phyloP scores from a whole-genome alignment of 2,888 invertebrate genomes.

The Andrena chrysosceles region DNA sequence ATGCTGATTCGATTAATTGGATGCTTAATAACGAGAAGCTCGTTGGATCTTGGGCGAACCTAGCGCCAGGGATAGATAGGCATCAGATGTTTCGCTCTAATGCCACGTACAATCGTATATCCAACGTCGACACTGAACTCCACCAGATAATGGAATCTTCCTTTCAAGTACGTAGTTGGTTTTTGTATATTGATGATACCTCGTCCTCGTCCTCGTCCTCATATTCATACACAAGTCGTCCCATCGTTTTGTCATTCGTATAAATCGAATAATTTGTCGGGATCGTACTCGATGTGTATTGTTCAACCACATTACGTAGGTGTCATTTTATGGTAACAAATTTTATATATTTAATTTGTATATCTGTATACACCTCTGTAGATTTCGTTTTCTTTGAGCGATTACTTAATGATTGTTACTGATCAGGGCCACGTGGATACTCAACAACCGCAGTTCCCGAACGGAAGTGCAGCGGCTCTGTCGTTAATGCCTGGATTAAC shows the following conservation, averaged over 20 bases:
- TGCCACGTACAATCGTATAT: slow-evolving; percentile 79
- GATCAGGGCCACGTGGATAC: slow-evolving; percentile 81
- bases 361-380: neutral
- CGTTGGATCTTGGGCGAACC: slow-evolving; percentile 81
- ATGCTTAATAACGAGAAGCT: slow-evolving; percentile 84
- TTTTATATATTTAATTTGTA: no score
- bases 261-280: no score
- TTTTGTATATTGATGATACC: neutral
- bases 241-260: no score
- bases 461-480: slow-evolving; percentile 80
- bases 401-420: neutral
- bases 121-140: slow-evolving; percentile 84
- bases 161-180: slow-evolving; percentile 81
- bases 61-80: slow-evolving; percentile 81
- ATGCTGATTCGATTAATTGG: slow-evolving; percentile 84
- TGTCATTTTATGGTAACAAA: no score
- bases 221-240: no score
- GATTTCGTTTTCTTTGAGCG: neutral
- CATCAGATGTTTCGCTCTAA: slow-evolving; percentile 82
- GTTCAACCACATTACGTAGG: no score
- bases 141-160: slow-evolving; percentile 85
- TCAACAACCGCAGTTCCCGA: slow-evolving; percentile 82
- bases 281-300: no score
- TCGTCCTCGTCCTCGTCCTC: no score
- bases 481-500: slow-evolving; percentile 81